A percentile compares a stretch with the other conserved stretches of the same genome.
These are phyloP conservation scores for Zele albiditarsus DNA, from an alignment of 2,888 invertebrate genomes.

Conservation along the genomic window DNA sequence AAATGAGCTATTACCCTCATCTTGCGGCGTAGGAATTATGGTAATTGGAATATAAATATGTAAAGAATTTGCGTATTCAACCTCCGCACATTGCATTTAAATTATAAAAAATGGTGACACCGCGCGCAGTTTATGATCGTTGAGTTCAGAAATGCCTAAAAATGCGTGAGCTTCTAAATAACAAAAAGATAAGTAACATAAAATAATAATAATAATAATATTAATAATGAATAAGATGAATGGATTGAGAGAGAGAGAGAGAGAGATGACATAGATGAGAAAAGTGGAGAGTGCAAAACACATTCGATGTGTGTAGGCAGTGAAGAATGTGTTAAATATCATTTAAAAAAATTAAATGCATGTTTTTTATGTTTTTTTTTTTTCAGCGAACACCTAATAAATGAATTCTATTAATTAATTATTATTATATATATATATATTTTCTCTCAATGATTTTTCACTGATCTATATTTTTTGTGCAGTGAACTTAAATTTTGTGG, in stretches of 20 bases:
- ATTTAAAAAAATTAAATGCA: not conserved
- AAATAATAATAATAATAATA: not conserved
- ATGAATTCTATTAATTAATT: not conserved
- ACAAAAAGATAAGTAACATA: not conserved
- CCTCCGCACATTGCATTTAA: not conserved
- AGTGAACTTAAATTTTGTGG: too few relatives aligned
- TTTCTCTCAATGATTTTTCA: not conserved
- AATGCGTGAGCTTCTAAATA: not conserved
- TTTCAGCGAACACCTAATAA: not conserved
- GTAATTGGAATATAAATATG: not conserved
- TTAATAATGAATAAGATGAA: not conserved
- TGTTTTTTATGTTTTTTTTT: not conserved
- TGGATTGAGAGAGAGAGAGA: not conserved
- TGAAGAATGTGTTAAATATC: not conserved
- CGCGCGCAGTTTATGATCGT: not conserved
- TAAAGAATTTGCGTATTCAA: not conserved
- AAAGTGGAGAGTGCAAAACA: not conserved
- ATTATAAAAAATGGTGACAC: not conserved
- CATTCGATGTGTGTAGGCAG: conserved; percentile 14
- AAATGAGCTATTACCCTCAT: not conserved
- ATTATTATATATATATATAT: not conserved
- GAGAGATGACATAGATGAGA: not conserved
- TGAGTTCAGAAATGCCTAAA: not conserved
- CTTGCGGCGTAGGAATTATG: not conserved
- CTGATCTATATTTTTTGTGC: too few relatives aligned